Base-by-base conservation (phyloP, 2,888 invertebrate species). In the Prosapia bicincta region DNA sequence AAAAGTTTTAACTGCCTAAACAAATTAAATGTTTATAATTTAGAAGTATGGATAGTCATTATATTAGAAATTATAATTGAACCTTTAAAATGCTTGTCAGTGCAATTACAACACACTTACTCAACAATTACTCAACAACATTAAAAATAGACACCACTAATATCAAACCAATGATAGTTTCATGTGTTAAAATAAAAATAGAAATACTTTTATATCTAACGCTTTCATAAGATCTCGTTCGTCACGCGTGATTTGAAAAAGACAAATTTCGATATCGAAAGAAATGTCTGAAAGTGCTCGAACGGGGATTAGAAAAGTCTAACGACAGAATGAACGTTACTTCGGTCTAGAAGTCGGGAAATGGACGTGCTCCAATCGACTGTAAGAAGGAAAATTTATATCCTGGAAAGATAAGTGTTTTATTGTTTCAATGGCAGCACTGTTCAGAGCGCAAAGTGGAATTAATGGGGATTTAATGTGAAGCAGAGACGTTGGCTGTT, bases 321-420 rank as follows among this genome's bases (percentile, higher is more conserved):
- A 54, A 54, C 20, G 54, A 54, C 1, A 3, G 54, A 20, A n/a
- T 54, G 20, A 54, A 54, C 54, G 54, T 20, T 54, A 54, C 54
- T 54, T 3, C 54, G 20, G 20, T 54, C 54, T n/a, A 54, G 54
- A 20, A 54, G 54, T 20, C 20, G 54, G 54, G 20, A 20, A 54
- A 54, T 54, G 54, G 54, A 54, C n/a, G 54, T n/a, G 54, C 54
- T 54, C 54, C 54, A 54, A 54, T 54, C 54, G 54, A 54, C 54
- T 54, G 54, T 54, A 54, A 54, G 54, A 9, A 54, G 54, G 54
- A 20, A 54, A 54, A 54, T 54, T 54, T 54, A 54, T 54, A 54
- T 54, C 54, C 20, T 54, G 54, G 54, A 54, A 20, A 54, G 54
- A 54, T 54, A 54, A 54, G 54, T 54, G 54, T 54, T 54, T 54